phyloP scores from a whole-genome alignment of 2,888 invertebrate species.

The Volucella bombylans region DNA sequence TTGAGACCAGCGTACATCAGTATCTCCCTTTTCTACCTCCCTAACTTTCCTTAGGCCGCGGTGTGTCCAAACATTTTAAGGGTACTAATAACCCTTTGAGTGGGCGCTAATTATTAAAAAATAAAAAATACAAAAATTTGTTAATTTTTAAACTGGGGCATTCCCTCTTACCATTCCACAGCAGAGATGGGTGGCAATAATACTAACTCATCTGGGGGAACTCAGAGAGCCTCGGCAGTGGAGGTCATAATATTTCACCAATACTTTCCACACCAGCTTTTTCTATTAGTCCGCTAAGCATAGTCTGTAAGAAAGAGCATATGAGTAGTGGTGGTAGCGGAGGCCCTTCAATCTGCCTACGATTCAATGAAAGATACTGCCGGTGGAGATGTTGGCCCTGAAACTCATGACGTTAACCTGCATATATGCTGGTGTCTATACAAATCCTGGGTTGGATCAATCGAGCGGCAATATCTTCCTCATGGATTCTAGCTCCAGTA shows the following conservation, averaged over 20 bases:
- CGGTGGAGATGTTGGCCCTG: conserved; percentile 79
- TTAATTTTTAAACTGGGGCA: too few species aligned
- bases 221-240: conserved; percentile 77
- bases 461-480: conserved; percentile 87
- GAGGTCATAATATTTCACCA: conserved; percentile 83
- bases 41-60: too few species aligned
- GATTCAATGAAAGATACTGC: conserved; percentile 80
- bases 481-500: conserved; percentile 89
- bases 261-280: conserved; percentile 87
- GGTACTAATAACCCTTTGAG: conserved; percentile 75
- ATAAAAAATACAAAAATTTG: conserved; percentile 63
- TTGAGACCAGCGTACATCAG: too few species aligned
- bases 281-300: conserved; percentile 87
- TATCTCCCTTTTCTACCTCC: too few species aligned
- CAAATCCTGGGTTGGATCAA: conserved; percentile 81
- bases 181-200: conserved; percentile 55
- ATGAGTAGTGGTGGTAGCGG: conserved; percentile 78
- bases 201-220: conserved; percentile 76
- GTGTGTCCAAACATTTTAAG: too few species aligned
- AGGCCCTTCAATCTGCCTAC: conserved; percentile 79
- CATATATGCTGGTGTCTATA: conserved; percentile 78
- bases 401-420: conserved; percentile 80
- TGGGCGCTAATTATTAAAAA: conserved; percentile 43
- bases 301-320: conserved; percentile 87
- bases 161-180: conserved; percentile 71